phyloP scores from a whole-genome alignment of 2,113 vertebrate species.

The Cyanoliseus patagonus region DNA sequence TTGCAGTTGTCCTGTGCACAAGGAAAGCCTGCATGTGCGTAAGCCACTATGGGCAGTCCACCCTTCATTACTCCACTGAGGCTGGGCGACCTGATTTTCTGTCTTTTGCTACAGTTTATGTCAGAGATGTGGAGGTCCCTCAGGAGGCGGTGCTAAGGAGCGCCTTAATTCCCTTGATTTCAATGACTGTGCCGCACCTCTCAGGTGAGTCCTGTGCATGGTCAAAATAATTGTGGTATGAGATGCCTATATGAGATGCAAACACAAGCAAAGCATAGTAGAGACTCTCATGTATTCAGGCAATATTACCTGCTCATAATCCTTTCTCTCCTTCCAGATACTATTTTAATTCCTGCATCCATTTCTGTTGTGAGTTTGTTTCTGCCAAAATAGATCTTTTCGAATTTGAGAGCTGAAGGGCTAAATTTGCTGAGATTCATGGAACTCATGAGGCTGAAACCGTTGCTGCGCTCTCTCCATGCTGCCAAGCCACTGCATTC shows the following conservation, averaged over 20 bases:
- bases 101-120: not conserved
- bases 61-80: not conserved
- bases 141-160: not conserved
- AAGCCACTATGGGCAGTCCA: not conserved
- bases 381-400: not conserved
- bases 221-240: not conserved
- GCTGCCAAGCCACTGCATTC: constrained; percentile 29
- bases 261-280: not conserved
- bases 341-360: not conserved
- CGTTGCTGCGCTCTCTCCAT: fast-evolving
- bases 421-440: not conserved
- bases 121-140: not conserved
- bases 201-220: not conserved
- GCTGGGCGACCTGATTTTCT: not conserved
- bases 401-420: not conserved
- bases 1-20: not conserved
- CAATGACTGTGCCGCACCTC: not conserved
- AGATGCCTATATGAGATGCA: not conserved
- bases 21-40: fast-evolving
- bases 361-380: not conserved
- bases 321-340: not conserved
- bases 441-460: not conserved
- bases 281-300: not conserved
- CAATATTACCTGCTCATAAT: not conserved
- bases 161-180: not conserved